These are phyloP conservation scores for Pristis pectinata DNA, from an alignment of 2,797 vertebrate species.

Conservation along the genomic window DNA sequence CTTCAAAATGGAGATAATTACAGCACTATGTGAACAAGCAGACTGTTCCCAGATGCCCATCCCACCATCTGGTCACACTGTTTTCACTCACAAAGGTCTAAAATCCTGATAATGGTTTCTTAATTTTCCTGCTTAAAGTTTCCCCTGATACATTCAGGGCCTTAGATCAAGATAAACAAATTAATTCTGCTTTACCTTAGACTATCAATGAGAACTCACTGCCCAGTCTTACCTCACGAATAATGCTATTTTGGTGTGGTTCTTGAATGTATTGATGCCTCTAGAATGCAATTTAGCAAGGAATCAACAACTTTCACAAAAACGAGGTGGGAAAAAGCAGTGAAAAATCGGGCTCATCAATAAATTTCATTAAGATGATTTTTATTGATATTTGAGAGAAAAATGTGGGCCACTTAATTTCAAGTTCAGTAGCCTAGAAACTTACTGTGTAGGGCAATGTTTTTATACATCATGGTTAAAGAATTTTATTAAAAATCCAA, in stretches of 20 bases:
- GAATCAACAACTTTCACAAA: not conserved
- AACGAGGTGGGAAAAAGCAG: not conserved
- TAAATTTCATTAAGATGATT: not conserved
- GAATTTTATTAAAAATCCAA: too few species aligned
- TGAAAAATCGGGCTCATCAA: not conserved
- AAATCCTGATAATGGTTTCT: not conserved
- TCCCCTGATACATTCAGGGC: not conserved
- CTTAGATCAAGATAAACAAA: not conserved
- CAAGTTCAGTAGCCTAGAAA: not conserved
- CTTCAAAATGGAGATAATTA: not conserved
- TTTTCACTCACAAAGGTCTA: not conserved
- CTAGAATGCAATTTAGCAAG: not conserved
- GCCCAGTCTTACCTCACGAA: not conserved
- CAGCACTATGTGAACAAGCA: not conserved
- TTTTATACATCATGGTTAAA: too few species aligned
- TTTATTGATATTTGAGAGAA: not conserved
- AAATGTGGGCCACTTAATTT: not conserved
- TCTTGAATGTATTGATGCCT: not conserved
- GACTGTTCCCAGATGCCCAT: not conserved
- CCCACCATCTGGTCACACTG: not conserved
- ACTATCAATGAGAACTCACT: too few species aligned
- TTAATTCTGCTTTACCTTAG: not conserved
- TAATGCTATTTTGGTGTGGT: not conserved
- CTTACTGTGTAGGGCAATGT: too few species aligned
- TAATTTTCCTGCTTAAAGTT: not conserved